Evolutionary conservation across 2,888 invertebrate genomes (phyloP).

Genomic region (Phytoseiulus persimilis): DNA sequence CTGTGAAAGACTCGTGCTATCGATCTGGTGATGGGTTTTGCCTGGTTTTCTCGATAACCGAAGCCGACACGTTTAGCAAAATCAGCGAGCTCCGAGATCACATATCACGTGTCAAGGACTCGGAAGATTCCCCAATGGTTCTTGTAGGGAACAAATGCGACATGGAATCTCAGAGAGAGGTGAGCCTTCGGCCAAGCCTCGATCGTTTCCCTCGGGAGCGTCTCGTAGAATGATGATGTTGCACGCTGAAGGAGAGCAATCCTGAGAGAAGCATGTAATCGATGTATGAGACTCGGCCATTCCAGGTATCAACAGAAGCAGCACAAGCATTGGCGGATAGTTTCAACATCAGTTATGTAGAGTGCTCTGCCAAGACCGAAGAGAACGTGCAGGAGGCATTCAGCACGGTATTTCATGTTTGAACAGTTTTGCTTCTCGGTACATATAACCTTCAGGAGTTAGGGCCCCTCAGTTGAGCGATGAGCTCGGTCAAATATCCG

Average conservation of each 20-base stretch:
- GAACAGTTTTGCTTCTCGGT: too few relatives aligned
- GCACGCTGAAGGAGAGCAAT: too few relatives aligned
- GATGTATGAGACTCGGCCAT: conserved; percentile 53
- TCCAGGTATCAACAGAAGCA: too few relatives aligned
- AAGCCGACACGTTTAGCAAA: conserved; percentile 95
- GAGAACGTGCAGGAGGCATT: conserved; percentile 94
- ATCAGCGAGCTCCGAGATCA: conserved; percentile 96
- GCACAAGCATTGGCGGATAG: conserved; percentile 76
- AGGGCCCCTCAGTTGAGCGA: too few relatives aligned
- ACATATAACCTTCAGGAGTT: too few relatives aligned
- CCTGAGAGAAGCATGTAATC: too few relatives aligned
- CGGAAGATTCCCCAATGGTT: conserved; percentile 95
- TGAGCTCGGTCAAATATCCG: too few relatives aligned
- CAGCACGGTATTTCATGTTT: not conserved
- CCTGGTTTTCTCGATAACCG: conserved; percentile 97
- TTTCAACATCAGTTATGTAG: conserved; percentile 95
- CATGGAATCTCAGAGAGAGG: conserved; percentile 61
- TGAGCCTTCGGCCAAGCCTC: not conserved
- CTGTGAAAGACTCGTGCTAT: conserved; percentile 97
- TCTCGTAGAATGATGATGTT: too few relatives aligned
- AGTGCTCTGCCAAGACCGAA: conserved; percentile 94
- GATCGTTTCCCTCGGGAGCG: too few relatives aligned
- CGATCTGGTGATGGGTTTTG: conserved; percentile 97
- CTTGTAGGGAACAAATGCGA: conserved; percentile 98
- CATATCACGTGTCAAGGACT: conserved; percentile 93